A percentile compares a stretch with the other conserved stretches of the same genome.
Conservation (phyloP, 2,797 vertebrate species). For the Lates japonicus region DNA sequence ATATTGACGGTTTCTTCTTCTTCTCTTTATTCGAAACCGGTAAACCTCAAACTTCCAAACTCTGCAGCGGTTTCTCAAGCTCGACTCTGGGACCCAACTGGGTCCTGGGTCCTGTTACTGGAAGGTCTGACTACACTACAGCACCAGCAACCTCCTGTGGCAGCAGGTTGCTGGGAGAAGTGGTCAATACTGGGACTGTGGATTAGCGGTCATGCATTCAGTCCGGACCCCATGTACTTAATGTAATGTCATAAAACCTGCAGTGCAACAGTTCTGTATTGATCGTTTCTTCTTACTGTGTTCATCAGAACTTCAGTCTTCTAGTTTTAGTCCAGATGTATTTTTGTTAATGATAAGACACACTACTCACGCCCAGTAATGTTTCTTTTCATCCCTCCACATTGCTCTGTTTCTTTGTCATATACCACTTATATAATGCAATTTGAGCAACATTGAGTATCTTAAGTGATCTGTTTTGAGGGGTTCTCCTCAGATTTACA, state of each 20-base stretch:
- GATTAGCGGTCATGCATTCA: no score
- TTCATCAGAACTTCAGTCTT: background rate
- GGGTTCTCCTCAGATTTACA: conserved; percentile 1
- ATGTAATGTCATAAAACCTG: no score
- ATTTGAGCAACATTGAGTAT: background rate
- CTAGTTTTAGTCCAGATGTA: background rate
- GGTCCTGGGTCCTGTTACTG: conserved; percentile 22
- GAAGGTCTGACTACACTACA: conserved; percentile 10
- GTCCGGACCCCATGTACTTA: no score
- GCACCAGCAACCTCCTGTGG: background rate
- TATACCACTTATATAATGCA: background rate
- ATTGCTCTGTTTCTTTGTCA: background rate
- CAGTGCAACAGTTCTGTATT: no score
- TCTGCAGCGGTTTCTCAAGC: conserved; percentile 3
- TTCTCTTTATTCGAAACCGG: background rate
- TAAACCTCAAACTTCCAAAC: conserved; percentile 3
- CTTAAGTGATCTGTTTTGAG: background rate
- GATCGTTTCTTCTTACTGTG: no score
- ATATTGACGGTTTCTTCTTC: background rate
- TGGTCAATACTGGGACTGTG: no score
- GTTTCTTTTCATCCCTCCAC: conserved; percentile 3
- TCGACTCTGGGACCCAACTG: background rate
- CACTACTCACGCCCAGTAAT: background rate
- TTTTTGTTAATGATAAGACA: background rate
- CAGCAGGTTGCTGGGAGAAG: background rate